Evolutionary conservation across 2,888 invertebrate genomes (phyloP).

Genomic region (Tridacna gigas): DNA sequence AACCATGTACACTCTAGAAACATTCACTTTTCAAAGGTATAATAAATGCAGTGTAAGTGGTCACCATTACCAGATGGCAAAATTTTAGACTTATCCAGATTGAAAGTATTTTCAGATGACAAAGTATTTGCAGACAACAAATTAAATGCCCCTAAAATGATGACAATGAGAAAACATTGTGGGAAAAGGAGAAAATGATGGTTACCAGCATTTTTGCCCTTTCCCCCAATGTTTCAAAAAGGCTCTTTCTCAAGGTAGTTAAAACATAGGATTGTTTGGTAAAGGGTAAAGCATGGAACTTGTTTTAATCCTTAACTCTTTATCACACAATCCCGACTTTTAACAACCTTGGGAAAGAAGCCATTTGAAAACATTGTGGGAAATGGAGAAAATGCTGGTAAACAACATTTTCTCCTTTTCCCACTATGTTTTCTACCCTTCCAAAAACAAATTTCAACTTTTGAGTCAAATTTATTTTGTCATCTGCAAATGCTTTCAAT

Average conservation of each 20-base stretch:
- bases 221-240: not conserved
- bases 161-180: not conserved
- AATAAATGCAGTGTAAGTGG: too few relatives aligned
- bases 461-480: too few relatives aligned
- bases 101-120: too few relatives aligned
- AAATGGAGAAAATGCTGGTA: not conserved
- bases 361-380: not conserved
- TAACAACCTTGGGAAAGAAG: not conserved
- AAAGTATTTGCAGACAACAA: too few relatives aligned
- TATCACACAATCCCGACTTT: not conserved
- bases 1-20: too few relatives aligned
- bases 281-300: not conserved
- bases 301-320: not conserved
- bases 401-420: not conserved
- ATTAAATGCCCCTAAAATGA: too few relatives aligned
- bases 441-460: not conserved
- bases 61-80: too few relatives aligned
- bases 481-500: too few relatives aligned
- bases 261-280: too few relatives aligned
- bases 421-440: not conserved
- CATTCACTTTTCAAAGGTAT: too few relatives aligned
- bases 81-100: too few relatives aligned
- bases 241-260: too few relatives aligned
- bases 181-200: not conserved
- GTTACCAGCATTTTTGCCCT: not conserved